phyloP scores from a whole-genome alignment of 1,140 invertebrate species.

The Ceratitis capitata region DNA sequence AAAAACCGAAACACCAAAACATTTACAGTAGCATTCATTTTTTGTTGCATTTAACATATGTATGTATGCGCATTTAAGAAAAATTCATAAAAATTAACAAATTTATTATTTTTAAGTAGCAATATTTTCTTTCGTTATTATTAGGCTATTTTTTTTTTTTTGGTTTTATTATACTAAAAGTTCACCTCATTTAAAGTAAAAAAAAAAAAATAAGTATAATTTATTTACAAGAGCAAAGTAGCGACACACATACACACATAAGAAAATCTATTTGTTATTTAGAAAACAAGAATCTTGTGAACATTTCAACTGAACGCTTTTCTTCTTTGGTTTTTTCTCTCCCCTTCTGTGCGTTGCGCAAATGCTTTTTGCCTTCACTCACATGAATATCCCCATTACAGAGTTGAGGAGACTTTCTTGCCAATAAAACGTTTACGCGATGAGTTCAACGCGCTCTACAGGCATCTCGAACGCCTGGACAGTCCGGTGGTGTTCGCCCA shows the following conservation, averaged over 20 bases:
- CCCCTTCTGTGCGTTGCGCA: constrained; percentile 14
- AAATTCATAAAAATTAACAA: background rate
- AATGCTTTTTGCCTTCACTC: background rate
- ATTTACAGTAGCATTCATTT: constrained; percentile 4
- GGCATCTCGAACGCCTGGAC: constrained; percentile 71
- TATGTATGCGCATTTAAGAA: background rate
- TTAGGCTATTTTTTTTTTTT: too few species aligned
- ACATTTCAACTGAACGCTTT: background rate
- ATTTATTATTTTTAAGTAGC: background rate
- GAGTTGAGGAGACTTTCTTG: constrained; percentile 76
- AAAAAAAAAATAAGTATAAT: background rate
- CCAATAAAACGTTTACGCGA: constrained; percentile 73
- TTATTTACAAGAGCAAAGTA: background rate
- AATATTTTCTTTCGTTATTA: too few species aligned
- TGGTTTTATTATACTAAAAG: background rate
- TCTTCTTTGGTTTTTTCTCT: background rate
- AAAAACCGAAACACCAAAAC: background rate
- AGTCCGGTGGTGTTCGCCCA: constrained; percentile 95
- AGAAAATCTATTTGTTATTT: too few species aligned
- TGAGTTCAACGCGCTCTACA: constrained; percentile 77
- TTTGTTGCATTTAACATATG: background rate
- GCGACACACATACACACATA: background rate
- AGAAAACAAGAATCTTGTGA: background rate
- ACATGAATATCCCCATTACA: constrained; percentile 56
- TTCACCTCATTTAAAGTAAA: background rate